These are phyloP conservation scores for Tor tambroides DNA, from an alignment of 2,113 vertebrate genomes.

Conservation along the genomic window DNA sequence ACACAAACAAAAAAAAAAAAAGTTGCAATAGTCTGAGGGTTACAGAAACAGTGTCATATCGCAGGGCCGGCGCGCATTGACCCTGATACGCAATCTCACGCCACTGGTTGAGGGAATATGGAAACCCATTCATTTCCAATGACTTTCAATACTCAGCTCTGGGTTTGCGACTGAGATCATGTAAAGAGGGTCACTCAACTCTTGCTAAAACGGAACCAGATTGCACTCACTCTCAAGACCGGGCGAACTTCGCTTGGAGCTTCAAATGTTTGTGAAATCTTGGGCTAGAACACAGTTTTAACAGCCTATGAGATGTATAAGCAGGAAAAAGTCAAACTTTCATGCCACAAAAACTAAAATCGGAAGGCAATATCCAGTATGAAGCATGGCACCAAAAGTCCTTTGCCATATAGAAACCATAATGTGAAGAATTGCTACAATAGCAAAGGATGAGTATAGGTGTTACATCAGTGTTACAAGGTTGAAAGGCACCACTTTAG, in stretches of 20 bases:
- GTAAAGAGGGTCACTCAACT: conserved; percentile 57
- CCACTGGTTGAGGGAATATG: conserved; percentile 59
- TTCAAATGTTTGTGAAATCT: not conserved
- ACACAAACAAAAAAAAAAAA: not conserved
- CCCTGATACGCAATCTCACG: conserved; percentile 64
- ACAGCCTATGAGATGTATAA: not conserved
- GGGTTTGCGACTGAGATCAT: not conserved
- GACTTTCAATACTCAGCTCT: not conserved
- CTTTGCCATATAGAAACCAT: not conserved
- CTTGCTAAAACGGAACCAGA: conserved; percentile 62
- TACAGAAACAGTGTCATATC: conserved; percentile 59
- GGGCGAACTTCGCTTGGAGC: not conserved
- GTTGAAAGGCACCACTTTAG: conserved; percentile 64
- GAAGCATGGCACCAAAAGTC: conserved; percentile 31
- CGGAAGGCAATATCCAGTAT: not conserved
- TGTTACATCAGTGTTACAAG: not conserved
- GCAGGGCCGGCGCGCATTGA: conserved; percentile 55
- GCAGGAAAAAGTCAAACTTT: not conserved
- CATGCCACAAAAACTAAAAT: not conserved
- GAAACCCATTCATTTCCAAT: conserved; percentile 33
- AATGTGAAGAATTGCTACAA: conserved; percentile 36
- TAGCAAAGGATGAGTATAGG: not conserved
- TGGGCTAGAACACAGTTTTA: not conserved
- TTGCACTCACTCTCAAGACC: conserved; percentile 62
- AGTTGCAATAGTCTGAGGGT: conserved; percentile 36